Base-by-base conservation (phyloP, 2,113 vertebrate genomes). In the Miniopterus natalensis region DNA sequence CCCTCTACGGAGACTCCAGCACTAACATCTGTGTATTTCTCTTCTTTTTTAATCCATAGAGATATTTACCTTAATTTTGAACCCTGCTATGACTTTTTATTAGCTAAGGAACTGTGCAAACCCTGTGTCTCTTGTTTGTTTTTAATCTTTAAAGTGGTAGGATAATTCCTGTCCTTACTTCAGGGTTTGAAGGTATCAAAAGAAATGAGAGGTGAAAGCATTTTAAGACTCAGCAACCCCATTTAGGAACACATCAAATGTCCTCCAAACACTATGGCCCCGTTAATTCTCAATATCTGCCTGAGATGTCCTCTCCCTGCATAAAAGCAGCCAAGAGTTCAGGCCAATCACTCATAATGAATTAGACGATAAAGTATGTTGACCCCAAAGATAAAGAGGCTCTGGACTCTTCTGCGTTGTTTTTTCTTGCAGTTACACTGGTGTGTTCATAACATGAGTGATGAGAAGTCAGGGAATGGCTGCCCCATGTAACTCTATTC, bases 171-270 rank as follows among this genome's bases (percentile, higher is more conserved):
- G 25, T 53, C 25, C 59, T 95, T 88, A 42, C 29, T 90, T 89
- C 14, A 84, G 36, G 49, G 36, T 80, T 94, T 40, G 49, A 77
- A 36, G 7, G 14, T 70, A 21, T 66, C n/a, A 95, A 75, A 84
- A 3, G 23, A 88, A 90, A 89, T 20, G 90, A 91, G 11, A 84
- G 13, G 36, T 45, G 66, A 92, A 88, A 47, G 11, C 36, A 49
- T 81, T 89, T 95, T 75, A 65, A 92, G 74, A 93, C 88, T 74
- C 51, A 84, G 70, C n/a, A 77, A 29, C 18, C 13, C 31, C 9
- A 36, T 25, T 87, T 86, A 63, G 53, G 5, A 36, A 79, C 8
- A 70, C 14, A 21, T 17, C 36, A 51, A 1, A 12, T 65, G 65
- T 53, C 11, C 12, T 68, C 20, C 61, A 61, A 47, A 66, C 1